A percentile compares a stretch with the other conserved stretches of the same genome.
These are phyloP conservation scores for Ophion costatus DNA, from an alignment of 2,888 invertebrate species.

Conservation along the genomic window DNA sequence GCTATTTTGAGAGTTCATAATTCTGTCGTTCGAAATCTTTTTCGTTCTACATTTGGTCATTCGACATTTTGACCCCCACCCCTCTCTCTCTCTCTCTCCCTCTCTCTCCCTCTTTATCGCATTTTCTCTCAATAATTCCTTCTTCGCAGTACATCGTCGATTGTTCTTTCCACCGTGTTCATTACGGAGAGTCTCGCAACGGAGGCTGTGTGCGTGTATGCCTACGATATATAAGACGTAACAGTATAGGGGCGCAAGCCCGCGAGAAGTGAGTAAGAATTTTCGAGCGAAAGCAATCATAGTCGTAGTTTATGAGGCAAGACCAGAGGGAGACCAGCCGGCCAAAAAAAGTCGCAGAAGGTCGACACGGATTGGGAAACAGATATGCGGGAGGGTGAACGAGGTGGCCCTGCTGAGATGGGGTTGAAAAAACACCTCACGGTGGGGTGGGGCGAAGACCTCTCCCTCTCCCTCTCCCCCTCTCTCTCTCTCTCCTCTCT, in stretches of 20 bases:
- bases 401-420: background rate
- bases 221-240: too few species aligned
- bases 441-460: conserved; percentile 6
- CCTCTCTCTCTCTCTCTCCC: too few species aligned
- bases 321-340: conserved; percentile 35
- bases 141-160: too few species aligned
- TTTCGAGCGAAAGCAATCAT: conserved; percentile 19
- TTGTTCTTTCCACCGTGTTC: conserved; percentile 9
- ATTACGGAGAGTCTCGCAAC: conserved; percentile 19
- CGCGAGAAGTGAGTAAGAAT: conserved; percentile 53
- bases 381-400: conserved; percentile 21
- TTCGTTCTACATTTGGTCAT: too few species aligned
- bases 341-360: conserved; percentile 57
- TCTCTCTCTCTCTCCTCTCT: too few species aligned
- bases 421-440: conserved; percentile 29
- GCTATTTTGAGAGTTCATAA: too few species aligned
- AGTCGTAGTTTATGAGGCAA: conserved; percentile 11
- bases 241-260: too few species aligned
- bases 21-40: too few species aligned
- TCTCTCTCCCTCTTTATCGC: too few species aligned
- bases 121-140: too few species aligned
- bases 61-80: too few species aligned
- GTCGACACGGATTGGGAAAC: conserved; percentile 52
- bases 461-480: background rate
- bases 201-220: too few species aligned